Evolutionary conservation across 2,888 invertebrate genomes (phyloP).

Genomic region (Callosobruchus maculatus): DNA sequence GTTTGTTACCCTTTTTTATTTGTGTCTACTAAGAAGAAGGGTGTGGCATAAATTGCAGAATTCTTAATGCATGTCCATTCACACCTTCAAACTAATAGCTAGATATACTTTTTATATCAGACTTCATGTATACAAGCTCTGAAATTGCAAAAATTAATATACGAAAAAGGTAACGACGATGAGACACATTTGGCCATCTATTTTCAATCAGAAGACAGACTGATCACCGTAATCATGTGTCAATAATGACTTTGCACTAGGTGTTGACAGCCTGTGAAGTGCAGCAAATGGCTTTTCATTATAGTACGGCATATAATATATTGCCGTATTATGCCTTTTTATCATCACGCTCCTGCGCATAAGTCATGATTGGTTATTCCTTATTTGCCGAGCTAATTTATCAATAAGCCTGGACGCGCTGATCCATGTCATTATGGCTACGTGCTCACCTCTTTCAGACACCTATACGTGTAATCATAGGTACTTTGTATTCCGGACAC

Average conservation of each 20-base stretch:
- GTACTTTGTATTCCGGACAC: neutral
- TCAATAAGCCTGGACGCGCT: neutral
- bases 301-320: neutral
- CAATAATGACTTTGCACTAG: neutral
- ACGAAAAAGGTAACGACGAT: too few species aligned
- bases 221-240: neutral
- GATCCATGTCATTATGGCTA: neutral
- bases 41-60: too few species aligned
- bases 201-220: neutral
- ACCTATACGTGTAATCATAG: neutral
- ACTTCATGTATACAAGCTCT: too few species aligned
- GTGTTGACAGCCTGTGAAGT: neutral
- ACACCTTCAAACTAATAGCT: too few species aligned
- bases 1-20: too few species aligned
- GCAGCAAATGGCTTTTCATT: neutral
- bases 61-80: too few species aligned
- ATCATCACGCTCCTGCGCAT: neutral
- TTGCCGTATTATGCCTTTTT: neutral
- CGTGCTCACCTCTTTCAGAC: neutral
- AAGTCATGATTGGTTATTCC: neutral
- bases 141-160: too few species aligned
- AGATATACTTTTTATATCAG: too few species aligned
- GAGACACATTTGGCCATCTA: too few species aligned
- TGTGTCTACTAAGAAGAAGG: too few species aligned
- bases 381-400: neutral